phyloP scores from a whole-genome alignment of 2,888 invertebrate genomes.

The Schizaphis graminum region DNA sequence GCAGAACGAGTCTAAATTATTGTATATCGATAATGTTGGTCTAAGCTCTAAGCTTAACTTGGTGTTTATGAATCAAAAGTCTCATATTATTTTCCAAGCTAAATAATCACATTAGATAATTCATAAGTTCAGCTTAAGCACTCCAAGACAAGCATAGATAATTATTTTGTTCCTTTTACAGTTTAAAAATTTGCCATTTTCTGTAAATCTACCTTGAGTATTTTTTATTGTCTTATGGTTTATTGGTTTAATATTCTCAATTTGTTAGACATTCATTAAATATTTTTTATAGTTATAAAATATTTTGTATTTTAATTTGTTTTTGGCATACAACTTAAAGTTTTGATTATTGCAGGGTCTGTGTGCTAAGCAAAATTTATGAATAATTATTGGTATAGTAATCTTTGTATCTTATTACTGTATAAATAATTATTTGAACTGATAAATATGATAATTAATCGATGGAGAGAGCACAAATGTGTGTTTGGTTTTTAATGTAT shows the following conservation, averaged over 20 bases:
- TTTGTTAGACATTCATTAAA: not conserved
- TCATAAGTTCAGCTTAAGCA: conserved; percentile 44
- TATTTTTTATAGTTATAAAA: conserved; percentile 3
- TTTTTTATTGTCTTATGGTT: conserved; percentile 24
- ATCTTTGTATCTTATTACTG: not conserved
- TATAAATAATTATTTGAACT: conserved; percentile 38
- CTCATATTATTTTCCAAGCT: conserved; percentile 78
- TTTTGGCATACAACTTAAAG: conserved; percentile 6
- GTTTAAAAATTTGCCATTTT: conserved; percentile 48
- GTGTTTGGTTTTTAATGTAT: conserved; percentile 45
- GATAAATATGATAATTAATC: conserved; percentile 40
- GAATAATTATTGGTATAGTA: conserved; percentile 37
- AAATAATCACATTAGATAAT: conserved; percentile 67
- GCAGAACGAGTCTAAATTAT: conserved; percentile 73
- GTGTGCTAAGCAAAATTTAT: conserved; percentile 33
- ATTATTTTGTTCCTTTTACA: conserved; percentile 48
- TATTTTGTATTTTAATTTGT: not conserved
- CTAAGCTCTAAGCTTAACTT: conserved; percentile 79
- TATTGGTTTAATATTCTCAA: conserved; percentile 21
- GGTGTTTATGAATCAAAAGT: conserved; percentile 77
- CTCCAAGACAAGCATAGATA: conserved; percentile 17
- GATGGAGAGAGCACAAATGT: conserved; percentile 16
- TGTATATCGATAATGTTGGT: conserved; percentile 78
- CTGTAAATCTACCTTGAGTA: conserved; percentile 10
- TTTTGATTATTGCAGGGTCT: conserved; percentile 43